phyloP scores from a whole-genome alignment of 2,113 vertebrate genomes.

The Quiscalus mexicanus region DNA sequence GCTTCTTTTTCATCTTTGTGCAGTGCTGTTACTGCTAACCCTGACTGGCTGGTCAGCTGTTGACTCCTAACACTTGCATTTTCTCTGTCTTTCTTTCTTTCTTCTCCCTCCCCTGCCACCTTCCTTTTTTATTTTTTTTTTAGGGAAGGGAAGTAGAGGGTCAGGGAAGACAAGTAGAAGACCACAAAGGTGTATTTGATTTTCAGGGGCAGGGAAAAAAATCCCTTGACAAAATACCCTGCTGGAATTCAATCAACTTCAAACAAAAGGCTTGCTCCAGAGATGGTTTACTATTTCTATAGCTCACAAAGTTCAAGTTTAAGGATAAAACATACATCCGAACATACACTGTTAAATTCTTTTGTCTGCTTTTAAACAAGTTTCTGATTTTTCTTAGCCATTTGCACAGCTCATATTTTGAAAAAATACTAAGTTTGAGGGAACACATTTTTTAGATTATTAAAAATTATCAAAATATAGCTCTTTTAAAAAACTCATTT shows the following conservation, averaged over 20 bases:
- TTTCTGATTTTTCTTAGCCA: background rate
- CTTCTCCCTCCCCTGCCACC: too few relatives aligned
- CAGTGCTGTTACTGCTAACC: background rate
- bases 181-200: background rate
- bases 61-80: background rate
- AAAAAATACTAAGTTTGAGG: background rate
- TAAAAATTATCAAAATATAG: background rate
- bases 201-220: accelerated
- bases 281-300: background rate
- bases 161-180: background rate
- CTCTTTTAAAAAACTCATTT: background rate
- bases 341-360: background rate
- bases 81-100: background rate
- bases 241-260: background rate
- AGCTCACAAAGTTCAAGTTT: background rate
- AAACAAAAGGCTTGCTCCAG: background rate
- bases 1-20: background rate
- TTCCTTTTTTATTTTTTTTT: background rate
- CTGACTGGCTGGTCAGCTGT: background rate
- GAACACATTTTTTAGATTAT: background rate
- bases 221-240: background rate
- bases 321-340: background rate
- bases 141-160: background rate
- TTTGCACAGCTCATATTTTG: background rate
- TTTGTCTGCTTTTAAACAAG: background rate